Conservation (phyloP, 2,797 vertebrate species). For the Pantherophis vulpinus region DNA sequence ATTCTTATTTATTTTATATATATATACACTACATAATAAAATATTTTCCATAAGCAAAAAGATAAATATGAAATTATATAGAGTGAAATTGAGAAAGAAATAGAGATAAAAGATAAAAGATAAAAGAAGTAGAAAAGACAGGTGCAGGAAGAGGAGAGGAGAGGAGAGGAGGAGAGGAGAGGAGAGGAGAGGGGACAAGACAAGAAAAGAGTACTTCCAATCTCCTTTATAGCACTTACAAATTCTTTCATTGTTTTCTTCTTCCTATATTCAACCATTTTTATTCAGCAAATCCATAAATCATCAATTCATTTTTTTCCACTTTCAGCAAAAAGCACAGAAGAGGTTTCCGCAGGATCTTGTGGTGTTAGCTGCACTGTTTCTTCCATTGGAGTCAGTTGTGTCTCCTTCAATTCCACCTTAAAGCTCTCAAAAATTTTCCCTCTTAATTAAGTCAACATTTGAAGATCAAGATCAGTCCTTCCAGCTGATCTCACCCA, state of each 20-base stretch:
- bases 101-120: neutral
- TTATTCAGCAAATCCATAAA: neutral
- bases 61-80: neutral
- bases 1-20: too few species aligned
- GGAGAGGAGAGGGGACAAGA: neutral
- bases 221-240: neutral
- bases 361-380: neutral
- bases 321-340: neutral
- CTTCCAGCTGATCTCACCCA: neutral
- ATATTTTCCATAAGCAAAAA: neutral
- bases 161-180: too few species aligned
- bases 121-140: neutral
- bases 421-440: neutral
- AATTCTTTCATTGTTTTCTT: neutral
- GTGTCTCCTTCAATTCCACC: neutral
- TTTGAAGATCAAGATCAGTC: neutral
- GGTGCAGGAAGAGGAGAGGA: neutral
- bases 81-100: neutral
- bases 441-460: neutral
- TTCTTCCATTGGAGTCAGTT: neutral
- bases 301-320: neutral
- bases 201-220: neutral
- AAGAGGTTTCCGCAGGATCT: neutral
- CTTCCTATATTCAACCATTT: neutral
- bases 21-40: neutral